These are phyloP conservation scores for Siderastrea radians DNA, from an alignment of 92 coral and sea anemone species.

Conservation along the genomic window DNA sequence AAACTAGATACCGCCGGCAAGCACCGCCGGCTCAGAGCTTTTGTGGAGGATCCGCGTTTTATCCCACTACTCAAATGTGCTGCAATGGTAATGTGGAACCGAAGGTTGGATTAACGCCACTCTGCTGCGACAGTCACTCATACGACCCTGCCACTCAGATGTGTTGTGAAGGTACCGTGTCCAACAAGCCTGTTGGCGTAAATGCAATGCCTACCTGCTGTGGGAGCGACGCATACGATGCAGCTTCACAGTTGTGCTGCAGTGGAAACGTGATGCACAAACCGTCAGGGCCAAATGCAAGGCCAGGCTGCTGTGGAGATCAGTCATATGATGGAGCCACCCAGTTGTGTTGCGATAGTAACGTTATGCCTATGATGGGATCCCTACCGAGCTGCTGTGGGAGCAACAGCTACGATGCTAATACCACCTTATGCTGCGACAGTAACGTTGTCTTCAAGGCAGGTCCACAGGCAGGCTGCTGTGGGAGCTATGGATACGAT, in stretches of 20 bases:
- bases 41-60: neutral
- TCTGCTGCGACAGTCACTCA: neutral
- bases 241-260: slow-evolving; percentile 18
- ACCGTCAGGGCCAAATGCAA: neutral
- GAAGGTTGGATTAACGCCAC: neutral
- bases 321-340: neutral
- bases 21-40: neutral
- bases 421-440: slow-evolving; percentile 10
- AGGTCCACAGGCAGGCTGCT: slow-evolving; percentile 1
- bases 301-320: slow-evolving; percentile 1
- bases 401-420: neutral
- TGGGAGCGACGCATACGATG: slow-evolving; percentile 1
- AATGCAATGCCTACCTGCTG: slow-evolving; percentile 2
- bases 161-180: slow-evolving; percentile 6
- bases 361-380: neutral
- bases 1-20: slow-evolving; percentile 1
- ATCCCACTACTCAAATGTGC: neutral
- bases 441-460: neutral
- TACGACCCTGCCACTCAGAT: slow-evolving; percentile 12
- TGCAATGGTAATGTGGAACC: neutral
- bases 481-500: neutral
- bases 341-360: slow-evolving; percentile 2
- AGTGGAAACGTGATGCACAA: neutral
- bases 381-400: slow-evolving; percentile 1
- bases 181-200: neutral